phyloP scores from a whole-genome alignment of 2,113 vertebrate genomes.

The Nothocercus julius region DNA sequence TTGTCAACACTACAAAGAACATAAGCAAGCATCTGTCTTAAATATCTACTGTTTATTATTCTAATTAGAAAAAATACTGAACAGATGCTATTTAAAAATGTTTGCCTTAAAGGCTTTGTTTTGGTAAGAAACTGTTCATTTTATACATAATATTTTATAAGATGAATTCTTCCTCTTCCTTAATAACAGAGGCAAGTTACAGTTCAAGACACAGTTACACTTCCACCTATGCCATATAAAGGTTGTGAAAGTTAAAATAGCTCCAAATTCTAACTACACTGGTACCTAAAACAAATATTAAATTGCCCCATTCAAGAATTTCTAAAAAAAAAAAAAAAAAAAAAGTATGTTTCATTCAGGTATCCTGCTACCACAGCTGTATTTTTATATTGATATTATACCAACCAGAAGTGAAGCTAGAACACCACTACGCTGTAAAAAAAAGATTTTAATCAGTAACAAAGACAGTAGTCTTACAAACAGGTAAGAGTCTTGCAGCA shows the following conservation, averaged over 20 bases:
- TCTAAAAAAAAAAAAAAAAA: too few species aligned
- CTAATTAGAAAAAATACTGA: neutral
- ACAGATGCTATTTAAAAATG: neutral
- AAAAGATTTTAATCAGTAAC: too few species aligned
- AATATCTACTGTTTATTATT: neutral
- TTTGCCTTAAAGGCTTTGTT: neutral
- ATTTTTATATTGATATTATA: too few species aligned
- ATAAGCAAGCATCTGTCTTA: neutral
- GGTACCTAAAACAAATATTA: neutral
- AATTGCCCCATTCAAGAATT: too few species aligned
- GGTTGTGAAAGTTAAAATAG: neutral
- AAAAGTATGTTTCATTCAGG: too few species aligned
- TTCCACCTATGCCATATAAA: neutral
- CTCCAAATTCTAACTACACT: neutral
- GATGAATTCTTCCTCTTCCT: neutral
- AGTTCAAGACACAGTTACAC: neutral
- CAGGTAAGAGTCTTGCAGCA: too few species aligned
- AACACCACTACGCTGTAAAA: too few species aligned
- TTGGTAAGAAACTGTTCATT: neutral
- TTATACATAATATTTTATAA: neutral
- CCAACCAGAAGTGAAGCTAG: too few species aligned
- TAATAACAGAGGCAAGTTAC: neutral
- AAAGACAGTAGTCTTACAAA: too few species aligned
- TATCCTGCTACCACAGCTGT: too few species aligned
- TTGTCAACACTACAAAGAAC: neutral